Conservation (phyloP, 2,888 invertebrate genomes). For the Laothoe populi region DNA sequence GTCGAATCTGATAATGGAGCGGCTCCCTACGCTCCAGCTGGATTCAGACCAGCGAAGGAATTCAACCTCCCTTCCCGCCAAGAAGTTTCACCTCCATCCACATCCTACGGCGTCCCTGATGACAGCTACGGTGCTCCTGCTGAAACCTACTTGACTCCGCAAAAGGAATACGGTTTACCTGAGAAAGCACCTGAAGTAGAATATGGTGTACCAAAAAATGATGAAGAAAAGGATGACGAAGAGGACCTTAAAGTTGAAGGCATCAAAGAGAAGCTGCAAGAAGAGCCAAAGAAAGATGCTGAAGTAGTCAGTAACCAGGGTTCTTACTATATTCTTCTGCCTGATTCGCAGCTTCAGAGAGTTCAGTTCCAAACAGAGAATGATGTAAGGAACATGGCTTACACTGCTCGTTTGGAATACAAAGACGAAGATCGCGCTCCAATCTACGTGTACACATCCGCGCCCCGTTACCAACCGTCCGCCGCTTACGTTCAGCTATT, state of each 20-base stretch:
- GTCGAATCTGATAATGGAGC: slow-evolving; percentile 43
- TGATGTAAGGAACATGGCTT: slow-evolving; percentile 85
- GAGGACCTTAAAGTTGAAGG: slow-evolving; percentile 42
- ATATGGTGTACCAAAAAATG: slow-evolving; percentile 46
- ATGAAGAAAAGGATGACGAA: slow-evolving; percentile 39
- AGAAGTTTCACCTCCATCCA: slow-evolving; percentile 61
- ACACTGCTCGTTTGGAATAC: slow-evolving; percentile 86
- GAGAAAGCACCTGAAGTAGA: slow-evolving; percentile 36
- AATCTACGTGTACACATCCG: slow-evolving; percentile 84
- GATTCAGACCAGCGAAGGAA: slow-evolving; percentile 64
- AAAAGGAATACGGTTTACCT: slow-evolving; percentile 48
- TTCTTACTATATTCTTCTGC: slow-evolving; percentile 87
- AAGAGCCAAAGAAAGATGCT: slow-evolving; percentile 57
- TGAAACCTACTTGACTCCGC: slow-evolving; percentile 64
- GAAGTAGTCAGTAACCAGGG: slow-evolving; percentile 76
- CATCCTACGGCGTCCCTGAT: slow-evolving; percentile 71
- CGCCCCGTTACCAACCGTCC: slow-evolving; percentile 61
- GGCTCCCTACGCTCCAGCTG: slow-evolving; percentile 72
- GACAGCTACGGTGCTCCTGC: slow-evolving; percentile 74
- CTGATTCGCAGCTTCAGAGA: slow-evolving; percentile 86
- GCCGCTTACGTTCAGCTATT: slow-evolving; percentile 65
- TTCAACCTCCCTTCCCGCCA: slow-evolving; percentile 71
- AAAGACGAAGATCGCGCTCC: slow-evolving; percentile 86
- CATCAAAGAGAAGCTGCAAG: slow-evolving; percentile 57
- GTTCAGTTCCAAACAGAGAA: slow-evolving; percentile 85